Evolutionary conservation across 1,140 invertebrate genomes (phyloP).

Genomic region (Papilio machaon): DNA sequence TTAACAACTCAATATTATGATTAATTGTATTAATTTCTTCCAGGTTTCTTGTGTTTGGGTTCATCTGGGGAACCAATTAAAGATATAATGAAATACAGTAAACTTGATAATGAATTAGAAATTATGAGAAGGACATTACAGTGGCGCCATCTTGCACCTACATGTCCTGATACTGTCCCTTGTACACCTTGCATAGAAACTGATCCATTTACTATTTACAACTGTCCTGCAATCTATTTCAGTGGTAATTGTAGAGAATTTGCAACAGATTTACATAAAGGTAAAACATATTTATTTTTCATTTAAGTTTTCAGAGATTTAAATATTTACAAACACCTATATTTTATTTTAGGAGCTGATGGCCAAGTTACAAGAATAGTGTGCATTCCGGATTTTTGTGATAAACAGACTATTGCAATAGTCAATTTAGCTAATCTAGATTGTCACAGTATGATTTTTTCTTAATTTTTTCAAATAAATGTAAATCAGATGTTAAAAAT

Average conservation of each 20-base stretch:
- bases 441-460: constrained; percentile 84
- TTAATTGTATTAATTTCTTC: constrained; percentile 37
- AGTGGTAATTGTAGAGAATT: constrained; percentile 92
- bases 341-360: constrained; percentile 80
- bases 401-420: constrained; percentile 84
- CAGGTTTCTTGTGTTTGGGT: constrained; percentile 84
- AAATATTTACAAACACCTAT: constrained; percentile 14
- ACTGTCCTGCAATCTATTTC: constrained; percentile 95
- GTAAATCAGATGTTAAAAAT: not conserved
- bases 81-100: constrained; percentile 88
- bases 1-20: too few species aligned
- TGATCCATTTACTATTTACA: constrained; percentile 94
- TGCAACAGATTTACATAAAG: constrained; percentile 86
- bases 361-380: constrained; percentile 85
- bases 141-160: constrained; percentile 95
- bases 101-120: constrained; percentile 86
- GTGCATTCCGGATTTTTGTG: constrained; percentile 86
- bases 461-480: constrained; percentile 29
- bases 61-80: constrained; percentile 93
- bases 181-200: constrained; percentile 92
- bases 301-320: constrained; percentile 32
- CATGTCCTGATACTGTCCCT: constrained; percentile 94
- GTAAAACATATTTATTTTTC: constrained; percentile 62
- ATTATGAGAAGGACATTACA: constrained; percentile 88
- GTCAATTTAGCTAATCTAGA: constrained; percentile 87